Evolutionary conservation across 2,797 vertebrate genomes (phyloP).

Genomic region (Trematomus bernacchii): DNA sequence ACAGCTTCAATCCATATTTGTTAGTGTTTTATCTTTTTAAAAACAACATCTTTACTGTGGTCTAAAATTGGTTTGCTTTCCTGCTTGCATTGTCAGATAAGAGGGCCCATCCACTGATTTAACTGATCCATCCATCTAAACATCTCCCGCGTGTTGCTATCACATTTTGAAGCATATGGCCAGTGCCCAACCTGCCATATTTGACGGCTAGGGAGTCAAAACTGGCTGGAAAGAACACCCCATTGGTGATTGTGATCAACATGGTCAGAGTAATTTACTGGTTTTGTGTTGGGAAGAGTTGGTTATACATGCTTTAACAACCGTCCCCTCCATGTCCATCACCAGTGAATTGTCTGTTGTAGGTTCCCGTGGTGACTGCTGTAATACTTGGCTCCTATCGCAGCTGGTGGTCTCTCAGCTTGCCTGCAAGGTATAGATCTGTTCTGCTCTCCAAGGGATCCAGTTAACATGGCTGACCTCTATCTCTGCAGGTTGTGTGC

Average conservation of each 20-base stretch:
- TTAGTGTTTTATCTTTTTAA: too few relatives aligned
- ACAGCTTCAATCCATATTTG: too few relatives aligned
- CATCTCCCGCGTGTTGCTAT: too few relatives aligned
- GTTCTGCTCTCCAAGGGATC: slow-evolving; percentile 61
- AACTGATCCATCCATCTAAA: too few relatives aligned
- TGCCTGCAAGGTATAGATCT: slow-evolving; percentile 58
- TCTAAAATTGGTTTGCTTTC: too few relatives aligned
- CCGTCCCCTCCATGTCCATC: neutral
- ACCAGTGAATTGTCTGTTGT: slow-evolving; percentile 1
- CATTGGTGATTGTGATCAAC: neutral
- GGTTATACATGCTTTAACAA: neutral
- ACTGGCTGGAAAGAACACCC: too few relatives aligned
- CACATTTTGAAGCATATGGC: too few relatives aligned
- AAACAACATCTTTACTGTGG: too few relatives aligned
- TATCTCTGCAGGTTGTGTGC: slow-evolving; percentile 60
- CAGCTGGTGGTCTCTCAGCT: slow-evolving; percentile 57
- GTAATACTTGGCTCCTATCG: slow-evolving; percentile 30
- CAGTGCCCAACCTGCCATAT: too few relatives aligned
- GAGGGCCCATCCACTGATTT: too few relatives aligned
- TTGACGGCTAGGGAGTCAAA: too few relatives aligned
- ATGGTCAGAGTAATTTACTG: neutral
- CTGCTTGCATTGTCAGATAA: too few relatives aligned
- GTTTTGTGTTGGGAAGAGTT: neutral
- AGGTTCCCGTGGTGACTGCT: slow-evolving; percentile 25
- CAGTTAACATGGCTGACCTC: slow-evolving; percentile 75